phyloP scores from a whole-genome alignment of 2,113 vertebrate genomes.

The Helogale parvula region DNA sequence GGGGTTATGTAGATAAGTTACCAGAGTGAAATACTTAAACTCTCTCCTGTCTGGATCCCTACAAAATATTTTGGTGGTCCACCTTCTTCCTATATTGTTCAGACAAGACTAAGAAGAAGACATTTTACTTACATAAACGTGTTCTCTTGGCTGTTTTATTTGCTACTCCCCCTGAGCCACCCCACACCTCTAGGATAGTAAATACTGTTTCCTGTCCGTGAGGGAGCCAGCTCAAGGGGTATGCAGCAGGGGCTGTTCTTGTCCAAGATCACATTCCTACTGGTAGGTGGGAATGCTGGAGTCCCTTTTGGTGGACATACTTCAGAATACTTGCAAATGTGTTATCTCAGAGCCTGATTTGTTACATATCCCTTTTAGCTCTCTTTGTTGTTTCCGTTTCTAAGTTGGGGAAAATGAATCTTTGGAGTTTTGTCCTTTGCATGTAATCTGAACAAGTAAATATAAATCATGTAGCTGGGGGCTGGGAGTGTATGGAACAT shows the following conservation, averaged over 20 bases:
- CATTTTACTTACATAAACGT: neutral
- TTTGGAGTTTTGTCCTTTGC: conserved; percentile 6
- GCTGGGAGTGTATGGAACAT: neutral
- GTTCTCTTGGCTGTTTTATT: neutral
- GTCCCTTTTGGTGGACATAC: neutral
- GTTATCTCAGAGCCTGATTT: conserved; percentile 13
- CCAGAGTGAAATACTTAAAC: neutral
- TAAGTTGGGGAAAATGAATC: neutral
- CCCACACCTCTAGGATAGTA: neutral
- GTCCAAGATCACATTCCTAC: neutral
- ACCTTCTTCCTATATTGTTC: neutral
- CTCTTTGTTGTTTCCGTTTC: conserved; percentile 10
- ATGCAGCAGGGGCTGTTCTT: neutral
- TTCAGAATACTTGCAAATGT: neutral
- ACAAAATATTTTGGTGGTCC: neutral
- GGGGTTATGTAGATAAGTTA: neutral
- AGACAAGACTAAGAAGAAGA: neutral
- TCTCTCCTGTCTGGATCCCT: neutral
- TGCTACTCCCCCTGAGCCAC: neutral
- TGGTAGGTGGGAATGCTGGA: neutral
- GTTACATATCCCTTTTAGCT: neutral
- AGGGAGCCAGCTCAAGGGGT: neutral
- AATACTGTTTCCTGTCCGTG: neutral
- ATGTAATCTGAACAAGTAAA: conserved; percentile 22
- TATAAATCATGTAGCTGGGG: neutral